Base-by-base conservation (phyloP, 1,140 invertebrate genomes). In the Halictus rubicundus region DNA sequence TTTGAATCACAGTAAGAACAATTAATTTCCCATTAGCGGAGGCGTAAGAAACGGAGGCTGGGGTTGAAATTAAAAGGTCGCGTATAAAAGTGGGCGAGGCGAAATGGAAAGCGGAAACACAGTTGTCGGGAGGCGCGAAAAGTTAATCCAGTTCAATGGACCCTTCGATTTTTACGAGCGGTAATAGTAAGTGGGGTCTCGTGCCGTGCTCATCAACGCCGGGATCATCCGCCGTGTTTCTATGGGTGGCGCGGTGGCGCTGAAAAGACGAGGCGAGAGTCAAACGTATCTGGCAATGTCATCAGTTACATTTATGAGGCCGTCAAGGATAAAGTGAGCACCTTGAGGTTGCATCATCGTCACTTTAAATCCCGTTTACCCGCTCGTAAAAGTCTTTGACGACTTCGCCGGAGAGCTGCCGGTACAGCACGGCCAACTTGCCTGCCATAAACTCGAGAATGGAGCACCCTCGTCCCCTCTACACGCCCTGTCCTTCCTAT, bases 371-470 rank as follows among this genome's bases (percentile, higher is more conserved):
- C 92, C 92, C 92, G 92, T 93, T 86, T 92, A 92, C 90, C 88
- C 87, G 92, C 91, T 93, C 92, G 91, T 93, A 93, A 93, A 93
- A 93, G 92, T 91, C 91, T 92, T 92, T 93, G 92, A 93, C 92
- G 92, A 93, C 92, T 92, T 92, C 78, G 89, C 90, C 87, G 88
- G 89, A 83, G 84, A 84, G 84, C 85, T 84, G 78, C 83, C 81
- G 86, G 88, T 88, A 86, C 80, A 86, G 82, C 86, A 90, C 87
- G 88, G 88, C 80, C 87, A 87, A 90, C 86, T 88, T 88, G 84
- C 86, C 81, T 88, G 90, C 89, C 87, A 92, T 93, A 93, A 93
- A 93, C 88, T 91, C 90, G 82, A 84, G 86, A 90, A 84, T 88
- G 88, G 88, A 89, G 84, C 85, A 89, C 88, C 86, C 86, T 83